A percentile compares a stretch with the other conserved stretches of the same genome.
phyloP scores from a whole-genome alignment of 64 coral and sea anemone genomes.

The Catalaphyllia jardinei region DNA sequence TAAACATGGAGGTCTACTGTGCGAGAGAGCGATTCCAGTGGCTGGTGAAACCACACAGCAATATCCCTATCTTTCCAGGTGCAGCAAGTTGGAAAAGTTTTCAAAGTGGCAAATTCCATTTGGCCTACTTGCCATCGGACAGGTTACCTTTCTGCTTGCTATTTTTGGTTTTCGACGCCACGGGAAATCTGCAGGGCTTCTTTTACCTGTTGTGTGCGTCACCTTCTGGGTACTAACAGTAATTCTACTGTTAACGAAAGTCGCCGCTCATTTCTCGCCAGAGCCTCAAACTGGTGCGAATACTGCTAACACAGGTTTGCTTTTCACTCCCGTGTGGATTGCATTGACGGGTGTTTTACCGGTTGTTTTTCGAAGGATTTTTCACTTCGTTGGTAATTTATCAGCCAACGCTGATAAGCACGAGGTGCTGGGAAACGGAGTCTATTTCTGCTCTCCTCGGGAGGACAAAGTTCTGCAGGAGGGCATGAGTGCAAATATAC shows the following conservation, averaged over 20 bases:
- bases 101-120: constrained; percentile 23
- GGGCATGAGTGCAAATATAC: neutral
- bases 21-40: neutral
- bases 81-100: constrained; percentile 1
- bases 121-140: neutral
- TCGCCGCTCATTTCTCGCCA: neutral
- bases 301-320: neutral
- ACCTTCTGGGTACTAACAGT: neutral
- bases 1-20: neutral
- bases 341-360: neutral
- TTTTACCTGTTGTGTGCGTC: neutral
- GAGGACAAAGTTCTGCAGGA: neutral
- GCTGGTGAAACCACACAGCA: neutral
- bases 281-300: neutral
- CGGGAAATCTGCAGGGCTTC: neutral
- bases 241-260: neutral
- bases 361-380: neutral
- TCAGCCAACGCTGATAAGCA: neutral
- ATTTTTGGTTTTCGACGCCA: neutral
- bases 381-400: neutral
- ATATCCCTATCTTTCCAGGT: neutral
- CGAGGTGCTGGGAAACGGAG: neutral
- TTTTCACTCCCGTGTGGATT: neutral
- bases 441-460: neutral
- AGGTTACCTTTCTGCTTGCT: neutral